Conservation (phyloP, 2,113 vertebrate species). For the Gallinago jamesoni region DNA sequence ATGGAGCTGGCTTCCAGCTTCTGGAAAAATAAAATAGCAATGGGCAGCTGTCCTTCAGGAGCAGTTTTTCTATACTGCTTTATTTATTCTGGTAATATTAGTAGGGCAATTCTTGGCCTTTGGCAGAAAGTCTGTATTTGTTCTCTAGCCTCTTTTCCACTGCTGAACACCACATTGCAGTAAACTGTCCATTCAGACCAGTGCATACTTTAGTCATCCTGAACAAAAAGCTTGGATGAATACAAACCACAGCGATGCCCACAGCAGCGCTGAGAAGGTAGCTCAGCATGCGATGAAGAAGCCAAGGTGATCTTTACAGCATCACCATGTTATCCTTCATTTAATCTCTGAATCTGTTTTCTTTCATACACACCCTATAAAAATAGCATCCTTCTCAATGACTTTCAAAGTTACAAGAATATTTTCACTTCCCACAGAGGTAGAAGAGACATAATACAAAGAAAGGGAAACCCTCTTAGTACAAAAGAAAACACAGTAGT, state of each 20-base stretch:
- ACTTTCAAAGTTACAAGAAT: background rate
- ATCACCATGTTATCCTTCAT: background rate
- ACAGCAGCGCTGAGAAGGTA: background rate
- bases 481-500: background rate
- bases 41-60: slow-evolving; percentile 6
- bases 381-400: background rate
- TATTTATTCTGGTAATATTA: background rate
- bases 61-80: background rate
- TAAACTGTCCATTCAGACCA: background rate
- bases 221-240: background rate
- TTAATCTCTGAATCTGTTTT: background rate
- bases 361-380: background rate
- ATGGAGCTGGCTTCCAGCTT: slow-evolving; percentile 25
- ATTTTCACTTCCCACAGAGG: background rate
- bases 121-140: background rate
- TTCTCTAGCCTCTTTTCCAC: background rate
- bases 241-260: background rate
- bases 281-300: background rate
- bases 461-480: background rate
- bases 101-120: background rate
- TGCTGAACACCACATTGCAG: background rate
- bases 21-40: background rate
- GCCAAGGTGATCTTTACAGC: background rate
- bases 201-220: background rate
- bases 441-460: background rate